Conservation (phyloP, 1,140 invertebrate species). For the Panulirus ornatus region DNA sequence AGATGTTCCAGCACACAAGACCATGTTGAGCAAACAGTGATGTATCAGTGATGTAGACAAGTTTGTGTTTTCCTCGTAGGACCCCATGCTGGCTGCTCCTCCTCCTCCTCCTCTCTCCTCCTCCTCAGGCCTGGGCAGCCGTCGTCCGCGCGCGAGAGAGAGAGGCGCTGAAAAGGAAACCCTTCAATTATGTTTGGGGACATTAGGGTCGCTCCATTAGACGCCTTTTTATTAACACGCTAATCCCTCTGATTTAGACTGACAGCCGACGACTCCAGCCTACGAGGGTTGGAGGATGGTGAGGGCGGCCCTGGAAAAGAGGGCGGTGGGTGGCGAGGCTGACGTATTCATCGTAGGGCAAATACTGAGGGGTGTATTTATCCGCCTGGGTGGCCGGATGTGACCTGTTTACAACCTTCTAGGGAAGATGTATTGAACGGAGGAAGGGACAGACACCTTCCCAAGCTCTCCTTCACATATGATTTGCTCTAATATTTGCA, state of each 20-base stretch:
- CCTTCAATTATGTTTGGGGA: conserved; percentile 54
- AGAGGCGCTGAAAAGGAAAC: background rate
- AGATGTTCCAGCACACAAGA: no score
- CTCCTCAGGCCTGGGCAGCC: background rate
- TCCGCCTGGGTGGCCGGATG: background rate
- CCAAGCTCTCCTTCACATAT: background rate
- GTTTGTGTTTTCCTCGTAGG: no score
- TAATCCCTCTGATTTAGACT: conserved; percentile 47
- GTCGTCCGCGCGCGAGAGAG: no score
- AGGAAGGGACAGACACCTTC: background rate
- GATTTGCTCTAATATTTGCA: background rate
- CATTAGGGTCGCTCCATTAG: conserved; percentile 54
- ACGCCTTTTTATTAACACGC: conserved; percentile 53
- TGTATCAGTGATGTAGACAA: no score
- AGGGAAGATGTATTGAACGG: background rate
- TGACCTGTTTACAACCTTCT: background rate
- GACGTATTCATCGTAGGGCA: background rate
- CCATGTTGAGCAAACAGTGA: no score
- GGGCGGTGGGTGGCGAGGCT: background rate
- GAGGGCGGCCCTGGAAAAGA: background rate
- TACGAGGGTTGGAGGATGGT: no score
- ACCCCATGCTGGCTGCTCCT: no score
- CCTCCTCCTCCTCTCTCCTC: background rate
- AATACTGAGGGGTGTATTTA: background rate
- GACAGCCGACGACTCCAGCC: conserved; percentile 26